Base-by-base conservation (phyloP, 2,888 invertebrate genomes). In the Pteria penguin region DNA sequence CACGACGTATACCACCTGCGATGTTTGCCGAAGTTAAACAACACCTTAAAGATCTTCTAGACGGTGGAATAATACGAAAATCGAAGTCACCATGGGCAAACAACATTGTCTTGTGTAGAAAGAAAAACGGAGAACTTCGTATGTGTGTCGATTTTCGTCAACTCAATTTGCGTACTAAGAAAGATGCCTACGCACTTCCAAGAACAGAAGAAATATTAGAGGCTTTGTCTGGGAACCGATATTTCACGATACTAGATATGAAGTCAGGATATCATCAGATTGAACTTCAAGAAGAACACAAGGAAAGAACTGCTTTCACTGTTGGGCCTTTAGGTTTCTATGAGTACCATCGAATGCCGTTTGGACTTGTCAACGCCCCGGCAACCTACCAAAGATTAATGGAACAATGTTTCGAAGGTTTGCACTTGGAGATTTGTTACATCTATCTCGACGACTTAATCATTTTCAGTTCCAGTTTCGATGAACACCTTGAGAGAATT, bases 401-500 rank as follows among this genome's bases (percentile, higher is more conserved):
- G 60, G 60, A 60, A 26, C 24, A 60, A 8, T 60, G 2, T 18
- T 60, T 60, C 27, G 26, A n/a, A 24, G 60, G 60, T 11, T 26
- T 60, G 8, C 60, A 60, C 27, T 18, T 60, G 27, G 60, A 60
- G 8, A 26, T 60, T 11, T 60, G 60, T 26, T 60, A 60, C 60
- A 60, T 60, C 11, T 60, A 60, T 18, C 18, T 60, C 4, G 60
- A 60, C 27, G 60, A 60, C 27, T 18, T 60, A 14, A 60, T 60
- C 22, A 71, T 77, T n/a, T 74, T 62, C 36, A 67, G 71, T 5
- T 52, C 36, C 4, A 54, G 65, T 26, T 74, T 75, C 31, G 65
- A 76, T 5, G 72, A 80, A 55, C 74, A 77, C 31, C 29, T 75
- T 11, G 62, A 63, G 27, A 72, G 78, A n/a, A 27, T 80, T 45